Conservation (phyloP, 1,140 invertebrate species). For the Gryllus bimaculatus region DNA sequence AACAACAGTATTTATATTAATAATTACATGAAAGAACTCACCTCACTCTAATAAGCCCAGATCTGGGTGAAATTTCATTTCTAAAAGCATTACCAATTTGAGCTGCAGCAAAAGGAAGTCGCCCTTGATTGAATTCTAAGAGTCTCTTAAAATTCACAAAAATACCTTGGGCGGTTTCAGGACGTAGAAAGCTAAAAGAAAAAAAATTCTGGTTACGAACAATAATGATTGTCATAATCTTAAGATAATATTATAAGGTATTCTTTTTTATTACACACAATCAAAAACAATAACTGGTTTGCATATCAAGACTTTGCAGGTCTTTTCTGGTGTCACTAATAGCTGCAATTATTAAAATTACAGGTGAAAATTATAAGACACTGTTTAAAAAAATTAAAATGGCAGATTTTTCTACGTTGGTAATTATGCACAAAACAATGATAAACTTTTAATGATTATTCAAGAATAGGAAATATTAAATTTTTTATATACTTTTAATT, state of each 20-base stretch:
- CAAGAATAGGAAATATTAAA: too few species aligned
- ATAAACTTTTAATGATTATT: too few species aligned
- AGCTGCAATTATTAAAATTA: background rate
- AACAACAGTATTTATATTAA: background rate
- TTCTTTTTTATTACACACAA: background rate
- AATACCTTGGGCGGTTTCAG: constrained; percentile 98
- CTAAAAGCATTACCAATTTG: constrained; percentile 97
- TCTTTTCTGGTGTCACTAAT: background rate
- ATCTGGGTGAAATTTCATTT: constrained; percentile 98
- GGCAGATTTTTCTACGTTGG: too few species aligned
- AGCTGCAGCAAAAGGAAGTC: constrained; percentile 94
- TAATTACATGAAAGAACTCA: constrained; percentile 15
- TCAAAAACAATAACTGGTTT: background rate
- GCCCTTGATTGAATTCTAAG: constrained; percentile 94
- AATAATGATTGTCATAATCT: background rate
- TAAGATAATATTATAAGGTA: background rate
- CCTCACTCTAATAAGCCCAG: constrained; percentile 85
- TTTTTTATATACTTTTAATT: too few species aligned
- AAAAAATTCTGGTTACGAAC: background rate
- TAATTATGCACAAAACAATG: too few species aligned
- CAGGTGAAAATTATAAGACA: background rate
- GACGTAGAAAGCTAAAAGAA: constrained; percentile 64
- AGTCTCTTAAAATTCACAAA: constrained; percentile 98
- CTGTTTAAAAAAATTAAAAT: background rate
- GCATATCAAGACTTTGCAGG: background rate